Evolutionary conservation across 2,797 vertebrate genomes (phyloP), one percentile per base, ranked within the genome.

Genomic region (Kryptolebias ocellatus): DNA sequence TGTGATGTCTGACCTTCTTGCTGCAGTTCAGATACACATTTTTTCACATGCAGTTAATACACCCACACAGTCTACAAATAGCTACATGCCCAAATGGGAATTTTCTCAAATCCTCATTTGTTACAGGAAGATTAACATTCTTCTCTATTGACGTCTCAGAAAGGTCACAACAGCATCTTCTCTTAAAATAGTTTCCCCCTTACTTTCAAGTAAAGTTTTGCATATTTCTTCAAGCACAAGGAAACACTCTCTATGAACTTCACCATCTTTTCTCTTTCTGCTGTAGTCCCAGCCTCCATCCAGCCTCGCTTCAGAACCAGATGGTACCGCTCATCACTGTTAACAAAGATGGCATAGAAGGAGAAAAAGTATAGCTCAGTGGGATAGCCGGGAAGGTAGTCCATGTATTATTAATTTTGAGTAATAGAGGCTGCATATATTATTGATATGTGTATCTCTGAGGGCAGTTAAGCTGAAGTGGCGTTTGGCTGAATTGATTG

Each of bases 321-420:
- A 87, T 86, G 79, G 78, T 72, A 66, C 59, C 47, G 70, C 71
- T 62, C 73, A 56, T 87, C 87, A 85, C 77, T 51, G 61, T 67
- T 79, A 85, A 74, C 82, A 74, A 74, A 74, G 79, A 80, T 65
- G 64, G 67, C 61, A 67, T 76, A 29, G 61, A 69, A 78, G 70
- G 78, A 60, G 44, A 59, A 66, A 24, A 72, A 82, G 72, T 69
- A 82, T 56, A 77, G 76, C 66, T 78, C 83, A 76, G 59, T 60
- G 74, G 77, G 79, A 86, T 80, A 81, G 74, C 71, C 39, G 15
- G 64, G 58, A 64, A 72, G 74, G 68, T 64, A 81, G 67, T 34
- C 53, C 73, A 90, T 92, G 81, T 86, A 89, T 92, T 90, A 92
- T 92, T 92, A 83, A 92, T 88, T 83, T 69, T 77, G 79, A 88